Percentiles rank a stretch among this genome's conserved stretches.
Conservation (phyloP, 64 coral and sea anemone genomes). For the Orbicella faveolata region DNA sequence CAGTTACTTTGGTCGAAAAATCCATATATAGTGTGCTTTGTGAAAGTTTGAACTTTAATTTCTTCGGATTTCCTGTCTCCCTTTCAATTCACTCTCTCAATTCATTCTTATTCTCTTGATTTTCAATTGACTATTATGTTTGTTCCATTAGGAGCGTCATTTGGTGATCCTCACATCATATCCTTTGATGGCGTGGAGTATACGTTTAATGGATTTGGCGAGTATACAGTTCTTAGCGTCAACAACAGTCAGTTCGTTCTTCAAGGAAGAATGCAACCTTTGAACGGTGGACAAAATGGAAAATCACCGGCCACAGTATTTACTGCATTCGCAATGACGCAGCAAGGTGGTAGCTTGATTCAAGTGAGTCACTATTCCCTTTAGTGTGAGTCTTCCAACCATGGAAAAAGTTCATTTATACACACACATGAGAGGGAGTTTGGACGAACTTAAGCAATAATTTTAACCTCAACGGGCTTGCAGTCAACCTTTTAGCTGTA, state of each 20-base stretch:
- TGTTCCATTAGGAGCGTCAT: constrained; percentile 4
- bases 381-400: not conserved
- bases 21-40: too few relatives aligned
- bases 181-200: constrained; percentile 54
- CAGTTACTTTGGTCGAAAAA: too few relatives aligned
- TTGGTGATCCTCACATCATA: constrained; percentile 66
- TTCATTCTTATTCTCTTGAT: too few relatives aligned
- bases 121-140: not conserved
- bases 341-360: not conserved
- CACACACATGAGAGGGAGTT: too few relatives aligned
- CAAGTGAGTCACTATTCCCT: not conserved
- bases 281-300: not conserved
- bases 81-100: too few relatives aligned
- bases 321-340: constrained; percentile 22
- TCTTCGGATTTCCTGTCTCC: too few relatives aligned
- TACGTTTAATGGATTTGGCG: constrained; percentile 61
- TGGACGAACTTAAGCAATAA: too few relatives aligned
- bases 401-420: not conserved
- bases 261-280: constrained; percentile 37
- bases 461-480: not conserved
- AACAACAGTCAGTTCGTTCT: constrained; percentile 13
- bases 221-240: constrained; percentile 35
- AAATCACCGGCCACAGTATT: constrained; percentile 20
- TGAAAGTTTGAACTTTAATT: too few relatives aligned
- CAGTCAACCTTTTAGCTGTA: too few relatives aligned